phyloP scores from a whole-genome alignment of 2,113 vertebrate species.

The Pleuronectes platessa region DNA sequence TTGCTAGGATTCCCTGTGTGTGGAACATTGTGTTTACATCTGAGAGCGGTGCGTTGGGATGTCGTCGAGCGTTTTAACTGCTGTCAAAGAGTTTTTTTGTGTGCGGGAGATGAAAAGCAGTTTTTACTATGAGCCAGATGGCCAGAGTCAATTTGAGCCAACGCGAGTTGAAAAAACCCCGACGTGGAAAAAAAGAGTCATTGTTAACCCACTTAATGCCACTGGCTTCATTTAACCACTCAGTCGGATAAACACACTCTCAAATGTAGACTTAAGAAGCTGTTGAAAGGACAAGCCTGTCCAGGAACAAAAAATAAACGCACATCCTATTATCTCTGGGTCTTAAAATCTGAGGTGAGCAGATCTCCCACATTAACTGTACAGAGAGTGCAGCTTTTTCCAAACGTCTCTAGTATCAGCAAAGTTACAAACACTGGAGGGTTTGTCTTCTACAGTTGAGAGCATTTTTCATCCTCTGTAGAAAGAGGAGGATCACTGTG shows the following conservation, averaged over 20 bases:
- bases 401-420: constrained; percentile 4
- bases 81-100: constrained; percentile 62
- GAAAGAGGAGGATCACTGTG: constrained; percentile 1
- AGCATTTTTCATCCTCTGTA: constrained; percentile 11
- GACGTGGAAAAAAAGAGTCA: constrained; percentile 43
- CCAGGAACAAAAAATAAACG: constrained; percentile 9
- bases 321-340: constrained; percentile 5
- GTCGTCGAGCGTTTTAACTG: constrained; percentile 51
- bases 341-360: background rate
- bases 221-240: constrained; percentile 48
- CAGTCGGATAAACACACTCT: constrained; percentile 32
- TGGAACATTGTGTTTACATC: constrained; percentile 65
- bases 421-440: background rate
- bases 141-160: constrained; percentile 60
- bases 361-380: constrained; percentile 7
- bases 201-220: constrained; percentile 43
- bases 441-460: background rate
- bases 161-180: constrained; percentile 40
- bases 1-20: constrained; percentile 70
- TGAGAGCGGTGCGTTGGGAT: constrained; percentile 58
- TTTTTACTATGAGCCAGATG: constrained; percentile 71
- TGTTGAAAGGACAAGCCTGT: constrained; percentile 9
- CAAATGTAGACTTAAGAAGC: constrained; percentile 19
- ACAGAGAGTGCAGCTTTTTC: constrained; percentile 23
- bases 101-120: constrained; percentile 65